Base-by-base conservation (phyloP, 2,113 vertebrate species). In the Peromyscus leucopus region DNA sequence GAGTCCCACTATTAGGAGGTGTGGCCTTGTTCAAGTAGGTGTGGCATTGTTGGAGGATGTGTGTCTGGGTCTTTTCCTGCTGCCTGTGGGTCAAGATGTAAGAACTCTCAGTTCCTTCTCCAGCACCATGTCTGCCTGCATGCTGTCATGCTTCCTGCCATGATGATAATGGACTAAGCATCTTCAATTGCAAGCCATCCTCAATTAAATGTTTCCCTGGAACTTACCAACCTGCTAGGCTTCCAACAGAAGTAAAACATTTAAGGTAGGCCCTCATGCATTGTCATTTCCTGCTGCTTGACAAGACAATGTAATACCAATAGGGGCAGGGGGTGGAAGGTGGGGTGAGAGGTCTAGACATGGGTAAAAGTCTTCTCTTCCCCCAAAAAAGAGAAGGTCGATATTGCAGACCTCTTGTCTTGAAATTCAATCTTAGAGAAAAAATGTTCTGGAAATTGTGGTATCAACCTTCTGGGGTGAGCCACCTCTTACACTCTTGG, bases 381-480 rank as follows among this genome's bases (percentile, higher is more conserved):
- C 16, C 42, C 15, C 26, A 85, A 85, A 24, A 86, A 1, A 96
- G 5, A 84, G 12, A 91, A 87, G 22, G 7, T 65, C 67, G 46
- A 11, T 74, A 79, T 2, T 11, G 15, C 67, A 86, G 67, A 87
- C 11, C 10, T 13, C 21, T 82, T 90, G 31, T 72, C 24, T 91
- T 94, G 39, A 83, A 46, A 76, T 24, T 90, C n/a, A 80, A 93
- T 72, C 48, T 13, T 75, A 90, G 24, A 87, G 63, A 90, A 85
- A 46, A 74, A 24, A 71, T 10, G 12, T 16, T 69, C 36, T 51
- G 63, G 69, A 39, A 79, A 63, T 75, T 72, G 7, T 13, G 8
- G 4, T 92, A 19, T 24, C 42, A 39, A 7, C 22, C n/a, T 63
- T 2, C 15, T 57, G n/a, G 11, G 42, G 2, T 13, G 2, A 48